Evolutionary conservation across 1,140 invertebrate species (phyloP), one percentile per base, ranked within the genome.

Genomic region (Doryteuthis pealeii): DNA sequence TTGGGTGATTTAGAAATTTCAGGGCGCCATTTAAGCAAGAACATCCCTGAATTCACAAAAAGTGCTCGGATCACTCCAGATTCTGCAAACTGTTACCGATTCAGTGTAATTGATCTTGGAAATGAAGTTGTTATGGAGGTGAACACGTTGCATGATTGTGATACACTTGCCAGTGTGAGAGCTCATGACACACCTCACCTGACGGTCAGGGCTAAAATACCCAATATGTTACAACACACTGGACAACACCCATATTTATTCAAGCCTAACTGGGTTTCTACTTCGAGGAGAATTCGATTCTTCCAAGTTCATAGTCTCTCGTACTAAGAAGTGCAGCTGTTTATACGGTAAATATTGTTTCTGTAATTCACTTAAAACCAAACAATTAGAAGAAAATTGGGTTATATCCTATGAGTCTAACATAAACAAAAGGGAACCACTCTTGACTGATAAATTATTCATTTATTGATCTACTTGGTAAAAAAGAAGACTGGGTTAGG

Each of bases 241-340:
- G 78, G 75, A 0, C 78, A 81, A 45, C 79, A 80, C 73, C 84
- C 84, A 4, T 82, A 84, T 76, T 82, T 86, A 54, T 72, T 86
- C 6, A 84, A 82, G 66, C 71, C n/a, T n/a, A n/a, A n/a, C n/a
- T n/a, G n/a, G n/a, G n/a, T n/a, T n/a, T n/a, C n/a, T n/a, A n/a
- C n/a, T n/a, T n/a, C n/a, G n/a, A n/a, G n/a, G n/a, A n/a, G n/a
- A n/a, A n/a, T n/a, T n/a, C n/a, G n/a, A n/a, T n/a, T n/a, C n/a
- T n/a, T n/a, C n/a, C n/a, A n/a, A n/a, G n/a, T n/a, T n/a, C n/a
- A n/a, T n/a, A n/a, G n/a, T n/a, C n/a, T n/a, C n/a, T n/a, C n/a
- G n/a, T n/a, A n/a, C n/a, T n/a, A n/a, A n/a, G n/a, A n/a, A n/a
- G n/a, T n/a, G n/a, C n/a, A n/a, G n/a, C n/a, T n/a, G n/a, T n/a